Evolutionary conservation across 2,113 vertebrate genomes (phyloP).

Genomic region (Malurus alboscapulatus): DNA sequence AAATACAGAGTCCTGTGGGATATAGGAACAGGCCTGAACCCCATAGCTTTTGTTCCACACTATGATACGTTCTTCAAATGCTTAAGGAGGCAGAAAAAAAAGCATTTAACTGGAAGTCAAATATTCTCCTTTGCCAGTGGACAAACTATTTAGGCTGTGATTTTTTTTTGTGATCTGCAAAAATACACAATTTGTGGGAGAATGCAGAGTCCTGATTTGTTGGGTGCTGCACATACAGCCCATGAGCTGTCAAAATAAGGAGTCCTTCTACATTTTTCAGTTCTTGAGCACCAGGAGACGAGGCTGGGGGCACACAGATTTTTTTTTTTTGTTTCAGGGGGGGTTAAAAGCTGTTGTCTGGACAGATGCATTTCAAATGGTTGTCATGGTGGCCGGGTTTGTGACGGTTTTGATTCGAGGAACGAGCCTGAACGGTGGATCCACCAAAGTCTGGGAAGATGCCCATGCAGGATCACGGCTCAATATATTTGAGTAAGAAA

Average conservation of each 20-base stretch:
- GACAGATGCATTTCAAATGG: constrained; percentile 89
- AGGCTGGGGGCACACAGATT: background rate
- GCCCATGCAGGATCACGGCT: constrained; percentile 77
- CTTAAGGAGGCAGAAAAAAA: background rate
- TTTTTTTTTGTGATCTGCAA: background rate
- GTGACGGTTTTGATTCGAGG: constrained; percentile 79
- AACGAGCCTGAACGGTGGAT: constrained; percentile 67
- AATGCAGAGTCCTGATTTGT: background rate
- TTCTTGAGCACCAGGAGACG: background rate
- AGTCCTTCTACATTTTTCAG: background rate
- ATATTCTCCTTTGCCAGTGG: background rate
- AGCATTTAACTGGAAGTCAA: background rate
- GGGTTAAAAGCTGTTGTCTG: constrained; percentile 87
- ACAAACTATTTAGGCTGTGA: background rate
- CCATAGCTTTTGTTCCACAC: background rate
- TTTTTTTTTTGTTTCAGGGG: constrained; percentile 68
- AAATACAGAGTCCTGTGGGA: fast-evolving
- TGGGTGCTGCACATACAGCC: background rate
- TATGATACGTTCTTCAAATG: background rate
- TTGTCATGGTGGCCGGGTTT: constrained; percentile 83
- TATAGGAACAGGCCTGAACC: background rate
- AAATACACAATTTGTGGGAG: background rate
- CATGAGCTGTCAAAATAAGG: background rate
- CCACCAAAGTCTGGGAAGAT: constrained; percentile 68
- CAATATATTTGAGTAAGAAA: constrained; percentile 77